Percentiles rank a stretch among this genome's conserved stretches.
phyloP scores from a whole-genome alignment of 2,797 vertebrate species.

The Melanotaenia pygmaea region DNA sequence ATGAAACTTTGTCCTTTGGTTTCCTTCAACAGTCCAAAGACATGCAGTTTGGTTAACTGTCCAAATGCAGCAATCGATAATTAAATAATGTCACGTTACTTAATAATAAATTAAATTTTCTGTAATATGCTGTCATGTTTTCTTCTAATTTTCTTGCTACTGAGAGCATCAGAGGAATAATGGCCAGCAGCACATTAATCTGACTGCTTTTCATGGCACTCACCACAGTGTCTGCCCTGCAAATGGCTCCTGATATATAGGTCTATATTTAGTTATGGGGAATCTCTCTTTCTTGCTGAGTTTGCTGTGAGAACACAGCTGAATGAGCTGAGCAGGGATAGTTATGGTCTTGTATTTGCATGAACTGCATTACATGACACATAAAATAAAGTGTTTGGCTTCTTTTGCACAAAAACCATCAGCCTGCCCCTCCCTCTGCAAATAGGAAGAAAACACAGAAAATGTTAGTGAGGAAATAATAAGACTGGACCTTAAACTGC shows the following conservation, averaged over 20 bases:
- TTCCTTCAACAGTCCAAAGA: no score
- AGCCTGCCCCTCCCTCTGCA: no score
- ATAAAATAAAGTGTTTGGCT: slow-evolving; percentile 27
- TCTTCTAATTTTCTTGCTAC: background rate
- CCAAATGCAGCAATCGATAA: background rate
- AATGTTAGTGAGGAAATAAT: no score
- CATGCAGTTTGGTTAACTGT: background rate
- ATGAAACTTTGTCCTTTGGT: no score
- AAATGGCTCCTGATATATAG: slow-evolving; percentile 45
- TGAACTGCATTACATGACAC: slow-evolving; percentile 19
- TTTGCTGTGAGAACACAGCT: slow-evolving; percentile 37
- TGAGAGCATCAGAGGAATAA: slow-evolving; percentile 9
- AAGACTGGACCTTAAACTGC: no score
- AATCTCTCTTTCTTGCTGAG: slow-evolving; percentile 34
- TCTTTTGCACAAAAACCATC: background rate
- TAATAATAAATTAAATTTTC: background rate
- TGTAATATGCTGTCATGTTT: background rate
- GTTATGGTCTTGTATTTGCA: slow-evolving; percentile 5
- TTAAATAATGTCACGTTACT: background rate
- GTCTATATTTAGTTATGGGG: slow-evolving; percentile 30
- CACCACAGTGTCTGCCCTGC: slow-evolving; percentile 12
- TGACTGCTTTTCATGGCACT: slow-evolving; percentile 33
- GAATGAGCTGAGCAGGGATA: slow-evolving; percentile 19
- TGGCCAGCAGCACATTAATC: slow-evolving; percentile 13
- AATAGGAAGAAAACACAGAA: no score